Percentiles rank a stretch among this genome's conserved stretches.
Conservation (phyloP, 2,113 vertebrate species). For the Eptesicus fuscus region DNA sequence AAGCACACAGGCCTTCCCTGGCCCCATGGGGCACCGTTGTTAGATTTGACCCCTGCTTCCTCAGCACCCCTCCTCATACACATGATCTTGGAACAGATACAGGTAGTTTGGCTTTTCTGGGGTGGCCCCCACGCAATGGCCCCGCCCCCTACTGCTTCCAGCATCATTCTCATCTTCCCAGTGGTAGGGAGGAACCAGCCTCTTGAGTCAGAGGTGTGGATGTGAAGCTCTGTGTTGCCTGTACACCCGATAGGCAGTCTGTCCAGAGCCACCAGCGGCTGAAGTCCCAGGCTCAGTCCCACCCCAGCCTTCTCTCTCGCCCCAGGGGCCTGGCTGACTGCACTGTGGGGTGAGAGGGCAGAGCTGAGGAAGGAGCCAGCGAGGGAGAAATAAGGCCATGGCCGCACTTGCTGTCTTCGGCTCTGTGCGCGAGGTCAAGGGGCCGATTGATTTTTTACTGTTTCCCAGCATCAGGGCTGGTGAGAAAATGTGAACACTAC, state of each 20-base stretch:
- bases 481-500: slow-evolving; percentile 27
- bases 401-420: not conserved
- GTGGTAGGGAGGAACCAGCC: not conserved
- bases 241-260: not conserved
- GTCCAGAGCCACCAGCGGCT: not conserved
- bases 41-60: not conserved
- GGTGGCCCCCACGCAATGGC: accelerated
- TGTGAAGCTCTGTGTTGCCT: accelerated
- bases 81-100: not conserved
- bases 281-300: not conserved
- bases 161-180: accelerated
- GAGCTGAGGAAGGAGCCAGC: not conserved
- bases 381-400: not conserved
- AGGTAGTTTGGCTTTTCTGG: not conserved
- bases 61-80: not conserved
- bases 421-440: not conserved
- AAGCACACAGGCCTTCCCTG: not conserved
- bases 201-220: accelerated
- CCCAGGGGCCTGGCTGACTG: not conserved
- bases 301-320: not conserved
- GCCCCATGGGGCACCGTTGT: accelerated
- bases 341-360: slow-evolving; percentile 23
- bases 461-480: slow-evolving; percentile 47
- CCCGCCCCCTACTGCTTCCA: not conserved
- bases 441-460: slow-evolving; percentile 65